Base-by-base conservation (phyloP, 2,888 invertebrate genomes). In the Chalcis sispes region DNA sequence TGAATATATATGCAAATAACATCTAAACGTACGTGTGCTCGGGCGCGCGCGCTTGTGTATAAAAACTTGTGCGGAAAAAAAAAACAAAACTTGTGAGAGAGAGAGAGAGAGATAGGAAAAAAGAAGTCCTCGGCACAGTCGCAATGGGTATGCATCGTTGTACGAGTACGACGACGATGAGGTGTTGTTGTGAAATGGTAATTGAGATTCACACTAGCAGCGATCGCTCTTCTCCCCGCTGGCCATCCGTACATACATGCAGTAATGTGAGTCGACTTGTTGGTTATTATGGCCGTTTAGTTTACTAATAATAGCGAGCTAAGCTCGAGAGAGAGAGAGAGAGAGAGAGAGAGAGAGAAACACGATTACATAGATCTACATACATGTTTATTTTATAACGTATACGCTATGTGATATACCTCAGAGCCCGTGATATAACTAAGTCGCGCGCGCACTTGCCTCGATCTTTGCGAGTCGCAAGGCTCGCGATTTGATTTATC, bases 191-290 rank as follows among this genome's bases (percentile, higher is more conserved):
- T 36, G 75, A 72, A 62, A 72, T 32, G 59, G 40, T 65, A 56
- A 52, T 64, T 65, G 66, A 50, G 67, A 42, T 27, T 13, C 23
- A 40, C 54, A 72, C 29, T 20, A 15, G 62, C 66, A 56, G 73
- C 46, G n/a, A 15, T 50, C 50, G 7, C 7, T 8, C 50, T n/a
- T n/a, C 54, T 20, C 23, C 32, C n/a, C n/a, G n/a, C n/a, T n/a
- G n/a, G n/a, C n/a, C n/a, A n/a, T n/a, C n/a, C n/a, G n/a, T n/a
- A 29, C 61, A 36, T 36, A 36, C 18, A 62, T 7, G 23, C 54
- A 54, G 62, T 58, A 65, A 76, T 50, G 76, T 77, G 76, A 77
- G 76, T 77, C 72, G 62, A 69, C 42, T 13, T n/a, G 62, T 72
- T 72, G 58, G 58, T 67, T 72, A 69, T 72, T 69, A 72, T 62